Evolutionary conservation across 2,797 vertebrate genomes (phyloP).

Genomic region (Gila robusta): DNA sequence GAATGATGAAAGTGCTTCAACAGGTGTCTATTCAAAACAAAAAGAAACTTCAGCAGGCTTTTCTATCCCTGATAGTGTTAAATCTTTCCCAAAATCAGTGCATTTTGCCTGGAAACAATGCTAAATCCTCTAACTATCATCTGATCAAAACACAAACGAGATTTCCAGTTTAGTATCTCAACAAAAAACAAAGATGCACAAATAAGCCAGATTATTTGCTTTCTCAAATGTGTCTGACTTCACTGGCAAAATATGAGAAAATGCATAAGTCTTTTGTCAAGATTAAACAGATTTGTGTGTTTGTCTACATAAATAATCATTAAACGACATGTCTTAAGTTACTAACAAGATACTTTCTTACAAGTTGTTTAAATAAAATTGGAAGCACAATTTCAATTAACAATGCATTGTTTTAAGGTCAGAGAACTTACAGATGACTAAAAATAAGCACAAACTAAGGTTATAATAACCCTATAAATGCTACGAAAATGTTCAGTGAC

Average conservation of each 20-base stretch:
- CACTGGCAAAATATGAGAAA: slow-evolving; percentile 39
- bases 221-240: background rate
- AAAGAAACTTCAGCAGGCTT: slow-evolving; percentile 51
- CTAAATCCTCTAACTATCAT: slow-evolving; percentile 61
- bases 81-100: slow-evolving; percentile 61
- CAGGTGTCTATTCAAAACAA: background rate
- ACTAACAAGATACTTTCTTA: background rate
- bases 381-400: slow-evolving; percentile 8
- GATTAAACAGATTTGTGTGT: background rate
- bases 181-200: slow-evolving; percentile 15
- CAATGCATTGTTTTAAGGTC: slow-evolving; percentile 32
- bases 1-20: slow-evolving; percentile 30
- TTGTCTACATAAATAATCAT: slow-evolving; percentile 41
- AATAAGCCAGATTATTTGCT: slow-evolving; percentile 21
- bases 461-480: slow-evolving; percentile 20
- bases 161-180: slow-evolving; percentile 45
- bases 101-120: slow-evolving; percentile 61
- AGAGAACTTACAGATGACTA: slow-evolving; percentile 2
- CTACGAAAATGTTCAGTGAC: slow-evolving; percentile 55
- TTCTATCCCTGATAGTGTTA: slow-evolving; percentile 62
- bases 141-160: slow-evolving; percentile 48
- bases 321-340: background rate
- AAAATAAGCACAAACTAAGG: slow-evolving; percentile 31
- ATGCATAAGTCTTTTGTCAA: slow-evolving; percentile 15
- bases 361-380: slow-evolving; percentile 11